Base-by-base conservation (phyloP, 1,140 invertebrate species). In the Drosophila lini region DNA sequence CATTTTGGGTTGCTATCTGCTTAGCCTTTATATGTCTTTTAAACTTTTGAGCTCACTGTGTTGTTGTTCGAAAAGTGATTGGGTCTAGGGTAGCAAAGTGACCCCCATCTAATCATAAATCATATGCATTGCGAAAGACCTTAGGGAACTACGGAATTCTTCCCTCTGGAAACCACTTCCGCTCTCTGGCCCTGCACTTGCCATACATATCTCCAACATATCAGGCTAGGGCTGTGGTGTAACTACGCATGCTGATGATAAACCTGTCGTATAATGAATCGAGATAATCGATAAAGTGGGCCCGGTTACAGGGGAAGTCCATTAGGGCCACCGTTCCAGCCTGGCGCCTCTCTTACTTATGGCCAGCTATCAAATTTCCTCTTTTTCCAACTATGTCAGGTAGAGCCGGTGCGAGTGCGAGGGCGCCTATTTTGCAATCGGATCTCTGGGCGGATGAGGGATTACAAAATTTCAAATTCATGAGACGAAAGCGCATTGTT, bases 401-500 rank as follows among this genome's bases (percentile, higher is more conserved):
- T 62, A 36, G 11, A 22, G 31, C 13, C 13, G 15, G 40, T n/a
- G 38, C 22, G 44, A 16, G 16, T 16, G 15, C 9, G 31, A 34
- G 28, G 52, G 44, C 25, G 16, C 53, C 11, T 61, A 81, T 77
- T 64, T 77, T 82, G 79, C 58, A 83, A 84, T 78, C 59, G 53
- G 64, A 81, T 56, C 58, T 64, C n/a, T 32, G 32, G 44, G 38
- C 59, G 57, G 44, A 71, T 78, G 53, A 50, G 63, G 78, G 74
- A 78, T 78, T 75, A 70, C 81, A 82, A 78, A 80, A 82, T 86
- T 88, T 83, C 45, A 64, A 71, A 89, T 83, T 78, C 67, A 80
- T 83, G 61, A 78, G 76, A 74, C 68, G 75, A 67, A 61, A 57
- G 68, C 68, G 42, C 62, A 65, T 65, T 65, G 59, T 67, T 78